These are phyloP conservation scores for Gyrodactylus bullatarudis DNA, from an alignment of 1,140 invertebrate genomes.

Conservation along the genomic window DNA sequence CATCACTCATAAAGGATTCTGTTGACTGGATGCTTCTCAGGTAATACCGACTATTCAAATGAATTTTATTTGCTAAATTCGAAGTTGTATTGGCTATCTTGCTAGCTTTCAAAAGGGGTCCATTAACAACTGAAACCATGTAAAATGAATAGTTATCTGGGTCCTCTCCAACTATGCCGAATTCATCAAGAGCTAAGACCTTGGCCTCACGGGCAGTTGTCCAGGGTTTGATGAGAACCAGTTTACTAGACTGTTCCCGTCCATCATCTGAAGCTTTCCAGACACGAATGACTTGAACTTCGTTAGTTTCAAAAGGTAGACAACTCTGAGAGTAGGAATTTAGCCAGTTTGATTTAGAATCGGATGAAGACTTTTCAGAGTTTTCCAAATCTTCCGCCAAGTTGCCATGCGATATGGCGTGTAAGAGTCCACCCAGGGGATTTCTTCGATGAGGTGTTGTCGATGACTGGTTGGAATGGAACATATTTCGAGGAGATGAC, in stretches of 20 bases:
- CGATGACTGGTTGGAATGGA: not conserved
- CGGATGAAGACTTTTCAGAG: not conserved
- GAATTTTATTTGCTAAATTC: no score
- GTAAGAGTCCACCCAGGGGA: not conserved
- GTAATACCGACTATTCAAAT: no score
- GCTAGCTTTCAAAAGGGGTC: no score
- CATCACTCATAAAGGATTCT: no score
- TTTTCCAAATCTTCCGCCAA: not conserved
- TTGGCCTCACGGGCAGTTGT: not conserved
- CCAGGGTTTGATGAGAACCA: not conserved
- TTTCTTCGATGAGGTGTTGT: not conserved
- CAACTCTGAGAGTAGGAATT: not conserved
- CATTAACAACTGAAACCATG: not conserved
- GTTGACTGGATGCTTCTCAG: no score
- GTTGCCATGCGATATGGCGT: not conserved
- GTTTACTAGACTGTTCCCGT: not conserved
- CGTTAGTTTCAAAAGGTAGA: not conserved
- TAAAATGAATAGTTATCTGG: not conserved
- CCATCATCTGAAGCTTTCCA: not conserved
- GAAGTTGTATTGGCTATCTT: no score
- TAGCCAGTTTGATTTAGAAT: not conserved
- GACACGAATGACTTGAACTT: not conserved
- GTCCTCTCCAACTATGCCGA: not conserved
- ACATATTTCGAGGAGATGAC: not conserved
- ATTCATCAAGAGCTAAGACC: not conserved